Percentiles rank a stretch among this genome's conserved stretches.
phyloP scores from a whole-genome alignment of 2,888 invertebrate species.

The Parnassius glacialis region DNA sequence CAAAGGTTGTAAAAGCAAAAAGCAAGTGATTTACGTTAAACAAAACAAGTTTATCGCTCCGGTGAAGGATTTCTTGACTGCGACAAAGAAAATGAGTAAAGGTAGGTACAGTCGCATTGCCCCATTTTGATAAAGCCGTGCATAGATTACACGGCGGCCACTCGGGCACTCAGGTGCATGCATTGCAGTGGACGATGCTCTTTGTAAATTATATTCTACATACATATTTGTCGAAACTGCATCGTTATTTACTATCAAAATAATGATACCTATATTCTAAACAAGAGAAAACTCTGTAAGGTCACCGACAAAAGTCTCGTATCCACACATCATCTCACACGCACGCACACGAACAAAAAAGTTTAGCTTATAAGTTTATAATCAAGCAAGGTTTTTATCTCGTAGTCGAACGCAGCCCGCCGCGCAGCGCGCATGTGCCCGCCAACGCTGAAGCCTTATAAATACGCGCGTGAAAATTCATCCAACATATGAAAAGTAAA shows the following conservation, averaged over 20 bases:
- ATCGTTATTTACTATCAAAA: not conserved
- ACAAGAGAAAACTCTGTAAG: slow-evolving; percentile 70
- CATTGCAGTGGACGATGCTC: slow-evolving; percentile 35
- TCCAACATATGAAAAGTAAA: slow-evolving; percentile 53
- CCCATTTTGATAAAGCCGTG: slow-evolving; percentile 76
- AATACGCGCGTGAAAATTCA: slow-evolving; percentile 66
- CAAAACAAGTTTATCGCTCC: slow-evolving; percentile 49
- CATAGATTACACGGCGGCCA: slow-evolving; percentile 67
- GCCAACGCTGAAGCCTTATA: slow-evolving; percentile 53
- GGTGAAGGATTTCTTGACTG: slow-evolving; percentile 48
- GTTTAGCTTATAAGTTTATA: slow-evolving; percentile 81
- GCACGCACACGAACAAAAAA: slow-evolving; percentile 76
- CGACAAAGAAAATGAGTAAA: slow-evolving; percentile 45
- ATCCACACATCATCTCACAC: slow-evolving; percentile 64
- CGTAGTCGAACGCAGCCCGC: slow-evolving; percentile 75
- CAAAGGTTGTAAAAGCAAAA: slow-evolving; percentile 24
- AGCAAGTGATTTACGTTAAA: slow-evolving; percentile 45
- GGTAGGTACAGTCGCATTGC: slow-evolving; percentile 67
- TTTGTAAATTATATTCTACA: slow-evolving; percentile 3
- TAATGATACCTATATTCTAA: slow-evolving; percentile 36
- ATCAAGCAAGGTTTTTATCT: slow-evolving; percentile 80
- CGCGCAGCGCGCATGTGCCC: slow-evolving; percentile 71
- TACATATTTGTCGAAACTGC: not conserved
- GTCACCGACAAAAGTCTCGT: slow-evolving; percentile 68
- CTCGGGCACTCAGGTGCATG: slow-evolving; percentile 47